Conservation (phyloP, 2,888 invertebrate species). For the Andrena praecox region DNA sequence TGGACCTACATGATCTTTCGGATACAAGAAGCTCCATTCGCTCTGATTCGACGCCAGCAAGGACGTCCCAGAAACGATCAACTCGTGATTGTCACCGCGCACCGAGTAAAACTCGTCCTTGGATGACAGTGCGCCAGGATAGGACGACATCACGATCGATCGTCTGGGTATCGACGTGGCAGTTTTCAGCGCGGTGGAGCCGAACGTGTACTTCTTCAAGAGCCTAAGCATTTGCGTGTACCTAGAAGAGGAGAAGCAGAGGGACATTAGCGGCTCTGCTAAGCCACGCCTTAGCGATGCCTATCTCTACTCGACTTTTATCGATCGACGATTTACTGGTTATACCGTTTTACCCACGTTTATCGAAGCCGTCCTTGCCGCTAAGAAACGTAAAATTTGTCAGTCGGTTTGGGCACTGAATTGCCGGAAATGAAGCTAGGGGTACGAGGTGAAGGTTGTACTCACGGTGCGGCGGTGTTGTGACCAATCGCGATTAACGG, state of each 20-base stretch:
- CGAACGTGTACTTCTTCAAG: constrained; percentile 93
- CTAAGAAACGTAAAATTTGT: constrained; percentile 30
- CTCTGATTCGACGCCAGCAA: constrained; percentile 85
- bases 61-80: constrained; percentile 92
- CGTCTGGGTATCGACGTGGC: constrained; percentile 87
- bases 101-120: constrained; percentile 93
- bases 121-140: constrained; percentile 93
- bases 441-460: constrained; percentile 5
- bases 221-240: constrained; percentile 94
- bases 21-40: constrained; percentile 49
- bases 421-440: background rate
- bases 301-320: background rate
- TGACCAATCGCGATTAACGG: constrained; percentile 90
- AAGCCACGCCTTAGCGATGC: background rate
- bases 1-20: constrained; percentile 54
- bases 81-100: constrained; percentile 85
- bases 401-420: constrained; percentile 1
- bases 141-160: constrained; percentile 92
- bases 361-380: constrained; percentile 48
- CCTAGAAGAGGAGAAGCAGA: constrained; percentile 83
- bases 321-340: background rate
- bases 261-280: background rate
- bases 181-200: constrained; percentile 86
- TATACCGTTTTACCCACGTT: constrained; percentile 43
- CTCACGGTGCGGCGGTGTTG: constrained; percentile 91